Percentiles rank a stretch among this genome's conserved stretches.
Evolutionary conservation across 2,113 vertebrate species (phyloP).

Genomic region (Ploceus nigricollis): DNA sequence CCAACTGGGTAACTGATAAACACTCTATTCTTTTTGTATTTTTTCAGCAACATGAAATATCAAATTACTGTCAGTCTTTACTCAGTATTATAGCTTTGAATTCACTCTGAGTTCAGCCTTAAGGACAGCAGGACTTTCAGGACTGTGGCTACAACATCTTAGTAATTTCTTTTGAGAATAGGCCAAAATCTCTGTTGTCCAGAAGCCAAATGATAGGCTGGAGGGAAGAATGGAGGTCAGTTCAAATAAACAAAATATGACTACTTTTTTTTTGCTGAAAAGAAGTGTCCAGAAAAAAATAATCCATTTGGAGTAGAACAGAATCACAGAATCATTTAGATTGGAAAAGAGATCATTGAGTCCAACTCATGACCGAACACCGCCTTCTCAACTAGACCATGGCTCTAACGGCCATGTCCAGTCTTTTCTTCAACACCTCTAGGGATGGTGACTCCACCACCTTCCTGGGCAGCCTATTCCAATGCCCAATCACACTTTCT

Average conservation of each 20-base stretch:
- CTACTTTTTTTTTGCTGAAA: background rate
- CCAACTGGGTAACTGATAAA: background rate
- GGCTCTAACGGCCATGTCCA: rapidly evolving
- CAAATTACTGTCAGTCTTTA: background rate
- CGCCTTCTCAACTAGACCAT: background rate
- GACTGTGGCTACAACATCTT: background rate
- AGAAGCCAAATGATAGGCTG: background rate
- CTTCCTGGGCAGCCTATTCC: background rate
- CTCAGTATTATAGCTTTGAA: background rate
- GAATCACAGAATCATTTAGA: background rate
- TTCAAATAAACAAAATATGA: background rate
- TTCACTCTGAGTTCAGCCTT: background rate
- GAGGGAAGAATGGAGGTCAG: background rate
- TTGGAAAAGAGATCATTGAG: rapidly evolving
- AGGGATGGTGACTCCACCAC: background rate
- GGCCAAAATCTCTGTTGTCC: background rate
- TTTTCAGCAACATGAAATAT: background rate
- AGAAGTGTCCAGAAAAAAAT: background rate
- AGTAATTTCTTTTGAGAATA: background rate
- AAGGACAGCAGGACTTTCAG: background rate
- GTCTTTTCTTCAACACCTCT: background rate
- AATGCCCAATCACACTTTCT: background rate
- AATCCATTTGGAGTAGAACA: background rate
- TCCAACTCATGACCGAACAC: rapidly evolving
- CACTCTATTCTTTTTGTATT: background rate